Percentiles rank a stretch among this genome's conserved stretches.
phyloP scores from a whole-genome alignment of 1,140 invertebrate species.

The Bombus pyrosoma region DNA sequence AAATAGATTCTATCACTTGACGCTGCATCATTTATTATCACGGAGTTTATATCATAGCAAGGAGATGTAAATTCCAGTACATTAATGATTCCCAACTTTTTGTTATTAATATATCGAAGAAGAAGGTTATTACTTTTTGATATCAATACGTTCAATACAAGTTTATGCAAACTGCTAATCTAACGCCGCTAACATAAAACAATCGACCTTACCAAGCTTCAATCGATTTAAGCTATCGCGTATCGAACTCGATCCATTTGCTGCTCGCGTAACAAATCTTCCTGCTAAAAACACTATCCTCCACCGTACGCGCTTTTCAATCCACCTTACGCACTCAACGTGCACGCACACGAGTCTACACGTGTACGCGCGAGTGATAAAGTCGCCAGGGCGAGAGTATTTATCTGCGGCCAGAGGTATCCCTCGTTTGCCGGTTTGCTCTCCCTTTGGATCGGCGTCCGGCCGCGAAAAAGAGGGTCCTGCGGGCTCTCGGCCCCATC shows the following conservation, averaged over 20 bases:
- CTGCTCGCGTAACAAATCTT: too few relatives aligned
- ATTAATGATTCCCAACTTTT: background rate
- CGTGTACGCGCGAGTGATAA: conserved; percentile 53
- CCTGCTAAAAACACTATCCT: background rate
- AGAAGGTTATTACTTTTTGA: background rate
- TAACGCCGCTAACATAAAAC: background rate
- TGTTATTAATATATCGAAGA: background rate
- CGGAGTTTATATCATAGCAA: background rate
- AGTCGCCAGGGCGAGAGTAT: conserved; percentile 54
- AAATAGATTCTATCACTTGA: background rate
- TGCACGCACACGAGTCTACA: background rate
- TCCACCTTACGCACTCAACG: background rate
- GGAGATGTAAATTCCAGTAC: background rate
- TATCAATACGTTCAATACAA: background rate
- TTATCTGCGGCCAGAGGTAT: conserved; percentile 54
- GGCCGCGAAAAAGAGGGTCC: conserved; percentile 64
- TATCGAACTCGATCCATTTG: background rate
- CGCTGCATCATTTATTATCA: background rate
- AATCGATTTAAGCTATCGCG: too few relatives aligned
- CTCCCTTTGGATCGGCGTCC: conserved; percentile 56
- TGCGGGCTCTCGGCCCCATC: conserved; percentile 48
- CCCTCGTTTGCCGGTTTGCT: conserved; percentile 17
- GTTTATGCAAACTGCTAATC: background rate
- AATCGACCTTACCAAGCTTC: background rate
- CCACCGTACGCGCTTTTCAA: background rate